A percentile compares a stretch with the other conserved stretches of the same genome.
Evolutionary conservation across 2,888 invertebrate genomes (phyloP).

Genomic region (Hololepta plana): DNA sequence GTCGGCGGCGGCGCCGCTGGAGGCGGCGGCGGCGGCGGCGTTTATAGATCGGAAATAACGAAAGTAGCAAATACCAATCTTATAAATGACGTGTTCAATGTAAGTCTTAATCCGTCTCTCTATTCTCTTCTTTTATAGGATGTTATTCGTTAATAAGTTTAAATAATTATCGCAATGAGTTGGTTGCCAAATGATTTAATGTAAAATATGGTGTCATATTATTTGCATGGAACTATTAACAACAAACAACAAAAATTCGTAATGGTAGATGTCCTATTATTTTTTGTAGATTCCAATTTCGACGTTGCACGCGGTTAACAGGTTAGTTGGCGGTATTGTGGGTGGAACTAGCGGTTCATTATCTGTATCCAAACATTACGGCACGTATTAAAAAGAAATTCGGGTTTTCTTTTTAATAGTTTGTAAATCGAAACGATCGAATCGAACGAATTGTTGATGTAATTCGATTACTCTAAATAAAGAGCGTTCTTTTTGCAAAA

Average conservation of each 20-base stretch:
- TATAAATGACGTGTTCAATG: constrained; percentile 9
- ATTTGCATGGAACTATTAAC: too few relatives aligned
- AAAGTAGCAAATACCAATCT: constrained; percentile 5
- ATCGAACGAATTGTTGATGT: constrained; percentile 1
- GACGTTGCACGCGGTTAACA: constrained; percentile 22
- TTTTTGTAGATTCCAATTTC: constrained; percentile 23
- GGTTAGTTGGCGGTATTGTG: constrained; percentile 14
- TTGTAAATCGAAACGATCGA: constrained; percentile 3
- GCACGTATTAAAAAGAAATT: constrained; percentile 2
- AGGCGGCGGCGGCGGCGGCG: constrained; percentile 5
- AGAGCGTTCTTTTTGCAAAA: too few relatives aligned
- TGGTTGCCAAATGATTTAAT: too few relatives aligned
- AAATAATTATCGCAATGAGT: too few relatives aligned
- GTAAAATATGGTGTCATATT: too few relatives aligned
- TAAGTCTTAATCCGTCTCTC: constrained; percentile 6
- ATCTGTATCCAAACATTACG: constrained; percentile 4
- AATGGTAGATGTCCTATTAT: constrained; percentile 3
- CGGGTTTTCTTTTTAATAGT: constrained; percentile 7
- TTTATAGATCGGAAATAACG: constrained; percentile 3
- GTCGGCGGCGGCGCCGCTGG: constrained; percentile 5
- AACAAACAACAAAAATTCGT: too few relatives aligned
- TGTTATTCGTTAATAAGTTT: too few relatives aligned
- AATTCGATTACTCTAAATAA: too few relatives aligned
- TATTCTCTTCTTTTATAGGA: constrained; percentile 2
- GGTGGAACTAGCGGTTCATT: constrained; percentile 5